Conservation (phyloP, 2,888 invertebrate species). For the Leptinotarsa rubiginosa region DNA sequence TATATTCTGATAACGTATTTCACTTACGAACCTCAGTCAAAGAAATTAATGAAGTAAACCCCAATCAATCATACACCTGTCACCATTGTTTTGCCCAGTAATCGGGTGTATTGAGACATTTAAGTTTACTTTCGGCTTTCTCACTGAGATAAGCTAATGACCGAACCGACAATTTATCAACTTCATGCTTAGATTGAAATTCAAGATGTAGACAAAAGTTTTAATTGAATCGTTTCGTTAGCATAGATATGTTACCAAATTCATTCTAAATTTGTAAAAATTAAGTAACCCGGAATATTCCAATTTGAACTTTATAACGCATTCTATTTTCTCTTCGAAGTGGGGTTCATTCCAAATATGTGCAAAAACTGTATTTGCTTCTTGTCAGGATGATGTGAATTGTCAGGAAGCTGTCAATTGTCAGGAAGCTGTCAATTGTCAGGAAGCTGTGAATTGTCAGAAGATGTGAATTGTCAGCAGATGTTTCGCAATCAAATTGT, state of each 20-base stretch:
- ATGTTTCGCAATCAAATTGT: too few relatives aligned
- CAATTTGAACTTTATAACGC: too few relatives aligned
- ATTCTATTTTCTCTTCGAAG: too few relatives aligned
- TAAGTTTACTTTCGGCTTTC: constrained; percentile 9
- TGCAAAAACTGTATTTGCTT: too few relatives aligned
- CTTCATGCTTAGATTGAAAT: background rate
- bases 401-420: too few relatives aligned
- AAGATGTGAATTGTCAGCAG: too few relatives aligned
- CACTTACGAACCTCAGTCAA: constrained; percentile 22
- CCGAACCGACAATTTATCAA: constrained; percentile 10
- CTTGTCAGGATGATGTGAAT: too few relatives aligned
- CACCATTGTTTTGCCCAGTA: constrained; percentile 38
- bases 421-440: too few relatives aligned
- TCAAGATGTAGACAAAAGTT: background rate
- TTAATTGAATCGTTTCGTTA: background rate
- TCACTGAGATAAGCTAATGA: constrained; percentile 22
- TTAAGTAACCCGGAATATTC: too few relatives aligned
- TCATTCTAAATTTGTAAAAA: too few relatives aligned
- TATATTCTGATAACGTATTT: constrained; percentile 26
- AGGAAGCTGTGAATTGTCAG: too few relatives aligned
- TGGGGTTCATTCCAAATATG: too few relatives aligned
- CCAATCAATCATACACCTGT: constrained; percentile 38
- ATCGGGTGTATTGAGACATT: constrained; percentile 27
- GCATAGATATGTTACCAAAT: background rate
- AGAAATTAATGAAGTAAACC: constrained; percentile 23